Conservation (phyloP, 1,140 invertebrate genomes). For the Holotrichia oblita region DNA sequence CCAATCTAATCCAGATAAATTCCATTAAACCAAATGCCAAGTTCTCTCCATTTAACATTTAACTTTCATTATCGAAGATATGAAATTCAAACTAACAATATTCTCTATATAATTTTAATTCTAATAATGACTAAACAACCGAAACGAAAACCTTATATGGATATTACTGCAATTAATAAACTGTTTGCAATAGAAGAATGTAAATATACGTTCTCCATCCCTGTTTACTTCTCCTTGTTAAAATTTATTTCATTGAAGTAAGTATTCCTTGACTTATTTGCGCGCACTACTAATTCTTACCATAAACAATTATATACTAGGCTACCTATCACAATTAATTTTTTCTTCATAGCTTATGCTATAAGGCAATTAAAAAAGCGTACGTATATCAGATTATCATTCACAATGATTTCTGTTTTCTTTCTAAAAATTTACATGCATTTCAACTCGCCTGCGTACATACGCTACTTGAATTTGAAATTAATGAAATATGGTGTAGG, state of each 20-base stretch:
- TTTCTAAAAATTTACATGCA: not conserved
- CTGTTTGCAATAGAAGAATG: too few species aligned
- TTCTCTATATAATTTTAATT: too few species aligned
- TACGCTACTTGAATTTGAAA: slow-evolving; percentile 3
- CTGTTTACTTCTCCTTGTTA: too few species aligned
- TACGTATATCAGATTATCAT: not conserved
- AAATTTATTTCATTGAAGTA: not conserved
- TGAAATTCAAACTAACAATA: too few species aligned
- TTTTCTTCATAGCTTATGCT: not conserved
- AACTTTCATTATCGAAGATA: too few species aligned
- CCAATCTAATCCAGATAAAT: too few species aligned
- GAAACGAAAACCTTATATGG: too few species aligned
- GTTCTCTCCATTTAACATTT: too few species aligned
- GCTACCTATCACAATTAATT: not conserved
- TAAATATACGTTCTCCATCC: too few species aligned
- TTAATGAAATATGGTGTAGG: slow-evolving; percentile 8
- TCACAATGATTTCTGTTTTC: not conserved
- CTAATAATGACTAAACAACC: too few species aligned
- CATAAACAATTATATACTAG: not conserved
- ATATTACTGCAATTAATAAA: too few species aligned
- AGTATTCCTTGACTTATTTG: not conserved
- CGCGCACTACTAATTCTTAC: not conserved
- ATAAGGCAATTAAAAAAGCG: not conserved
- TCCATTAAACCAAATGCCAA: too few species aligned
- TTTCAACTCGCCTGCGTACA: not conserved